Evolutionary conservation across 2,113 vertebrate genomes (phyloP).

Genomic region (Lophochroa leadbeateri): DNA sequence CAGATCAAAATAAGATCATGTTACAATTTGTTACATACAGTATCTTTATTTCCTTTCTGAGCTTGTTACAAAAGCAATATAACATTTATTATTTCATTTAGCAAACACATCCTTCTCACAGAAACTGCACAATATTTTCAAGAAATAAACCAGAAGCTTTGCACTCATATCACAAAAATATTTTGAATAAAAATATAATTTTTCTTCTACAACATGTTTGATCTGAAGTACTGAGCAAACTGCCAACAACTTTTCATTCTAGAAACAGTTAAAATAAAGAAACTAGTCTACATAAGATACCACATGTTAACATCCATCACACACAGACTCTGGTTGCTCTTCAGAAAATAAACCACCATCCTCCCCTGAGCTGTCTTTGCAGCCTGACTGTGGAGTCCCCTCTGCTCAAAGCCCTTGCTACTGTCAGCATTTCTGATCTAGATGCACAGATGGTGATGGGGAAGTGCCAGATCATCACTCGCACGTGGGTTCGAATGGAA

Average conservation of each 20-base stretch:
- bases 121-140: not conserved
- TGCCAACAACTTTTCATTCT: not conserved
- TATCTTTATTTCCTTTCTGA: slow-evolving; percentile 30
- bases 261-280: not conserved
- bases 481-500: rapidly evolving
- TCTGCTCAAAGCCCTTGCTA: not conserved
- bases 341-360: not conserved
- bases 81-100: not conserved
- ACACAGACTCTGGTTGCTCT: not conserved
- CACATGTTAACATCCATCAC: not conserved
- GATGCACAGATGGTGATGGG: not conserved
- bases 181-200: slow-evolving; percentile 17
- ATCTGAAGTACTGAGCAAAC: not conserved
- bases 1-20: not conserved
- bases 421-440: not conserved
- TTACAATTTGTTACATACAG: not conserved
- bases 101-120: not conserved
- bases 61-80: not conserved
- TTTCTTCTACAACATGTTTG: not conserved
- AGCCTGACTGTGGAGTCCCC: not conserved
- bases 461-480: not conserved
- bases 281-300: not conserved
- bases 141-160: slow-evolving; percentile 12
- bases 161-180: not conserved
- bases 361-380: not conserved